These are phyloP conservation scores for Drosophila ohnishii DNA, from an alignment of 1,140 invertebrate species.

Conservation along the genomic window DNA sequence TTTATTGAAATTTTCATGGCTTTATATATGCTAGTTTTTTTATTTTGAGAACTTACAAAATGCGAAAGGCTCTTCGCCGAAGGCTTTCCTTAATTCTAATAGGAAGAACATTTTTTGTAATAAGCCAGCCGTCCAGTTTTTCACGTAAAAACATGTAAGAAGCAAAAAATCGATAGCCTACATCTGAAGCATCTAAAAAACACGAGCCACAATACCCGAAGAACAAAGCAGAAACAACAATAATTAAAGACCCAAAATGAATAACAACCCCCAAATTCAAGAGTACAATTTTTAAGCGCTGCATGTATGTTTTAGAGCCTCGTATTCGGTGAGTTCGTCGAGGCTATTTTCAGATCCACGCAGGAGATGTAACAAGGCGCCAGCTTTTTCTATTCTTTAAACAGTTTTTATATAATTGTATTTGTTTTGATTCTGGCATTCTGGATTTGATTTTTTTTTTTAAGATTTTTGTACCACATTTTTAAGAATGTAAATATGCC, in stretches of 20 bases:
- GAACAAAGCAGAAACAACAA: slow-evolving; percentile 65
- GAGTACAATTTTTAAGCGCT: slow-evolving; percentile 29
- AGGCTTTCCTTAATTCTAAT: neutral
- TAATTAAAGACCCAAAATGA: slow-evolving; percentile 65
- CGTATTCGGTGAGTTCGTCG: neutral
- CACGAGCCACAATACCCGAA: slow-evolving; percentile 33
- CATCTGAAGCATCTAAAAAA: slow-evolving; percentile 53
- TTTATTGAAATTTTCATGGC: too few species aligned
- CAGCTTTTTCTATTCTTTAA: neutral
- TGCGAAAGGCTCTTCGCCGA: too few species aligned
- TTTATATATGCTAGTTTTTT: too few species aligned
- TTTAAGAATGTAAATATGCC: neutral
- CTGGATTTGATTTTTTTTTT: neutral
- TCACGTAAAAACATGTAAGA: slow-evolving; percentile 2
- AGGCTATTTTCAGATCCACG: slow-evolving; percentile 29
- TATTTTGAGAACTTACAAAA: too few species aligned
- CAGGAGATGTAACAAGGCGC: slow-evolving; percentile 29
- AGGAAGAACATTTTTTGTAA: neutral
- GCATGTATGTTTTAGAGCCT: slow-evolving; percentile 42
- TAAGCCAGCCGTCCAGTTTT: neutral
- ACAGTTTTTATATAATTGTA: neutral
- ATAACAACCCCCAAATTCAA: slow-evolving; percentile 68
- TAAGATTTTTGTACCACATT: too few species aligned
- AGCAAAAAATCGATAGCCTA: slow-evolving; percentile 75
- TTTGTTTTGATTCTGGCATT: neutral